Base-by-base conservation (phyloP, 2,888 invertebrate species). In the Stenolophus ochropezus region DNA sequence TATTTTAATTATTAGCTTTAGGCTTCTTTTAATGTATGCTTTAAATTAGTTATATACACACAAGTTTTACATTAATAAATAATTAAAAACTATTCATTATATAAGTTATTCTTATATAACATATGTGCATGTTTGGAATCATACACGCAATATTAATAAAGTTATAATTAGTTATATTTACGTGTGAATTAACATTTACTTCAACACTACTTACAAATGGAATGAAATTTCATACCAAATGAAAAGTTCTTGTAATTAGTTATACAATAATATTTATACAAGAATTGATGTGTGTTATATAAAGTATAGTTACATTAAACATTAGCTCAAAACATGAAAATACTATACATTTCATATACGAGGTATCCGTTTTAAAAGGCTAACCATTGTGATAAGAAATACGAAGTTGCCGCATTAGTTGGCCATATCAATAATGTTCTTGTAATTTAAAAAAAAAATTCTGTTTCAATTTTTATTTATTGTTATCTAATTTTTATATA, bases 101-200 rank as follows among this genome's bases (percentile, higher is more conserved):
- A 61, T 27, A 61, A 61, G 14, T 14, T 8, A 58, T 58, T 21
- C 4, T 61, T 61, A 61, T 61, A 23, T 61, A 61, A 61, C 33
- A 42, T 42, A 42, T 25, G 14, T n/a, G 25, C 61, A 61, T 61
- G 25, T 61, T 21, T 14, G 14, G 23, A 27, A 61, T 25, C 14
- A 25, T 11, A 25, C 61, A 61, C 61, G 61, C 61, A 61, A 61
- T 61, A 61, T 56, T 56, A 56, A 56, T 56, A 56, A 3, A 56
- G 20, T 42, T n/a, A 21, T 56, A 56, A 56, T 56, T 61, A 61
- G 14, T 23, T 4, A 23, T 61, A 61, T 23, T 61, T 61, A 23
- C 61, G 23, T 61, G 11, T 61, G 14, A 61, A 21, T n/a, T 61
- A 25, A n/a, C 61, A 23, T 42, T 42, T 42, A 42, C 11, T 42